phyloP scores from a whole-genome alignment of 2,888 invertebrate genomes.

The Subacronicta megacephala region DNA sequence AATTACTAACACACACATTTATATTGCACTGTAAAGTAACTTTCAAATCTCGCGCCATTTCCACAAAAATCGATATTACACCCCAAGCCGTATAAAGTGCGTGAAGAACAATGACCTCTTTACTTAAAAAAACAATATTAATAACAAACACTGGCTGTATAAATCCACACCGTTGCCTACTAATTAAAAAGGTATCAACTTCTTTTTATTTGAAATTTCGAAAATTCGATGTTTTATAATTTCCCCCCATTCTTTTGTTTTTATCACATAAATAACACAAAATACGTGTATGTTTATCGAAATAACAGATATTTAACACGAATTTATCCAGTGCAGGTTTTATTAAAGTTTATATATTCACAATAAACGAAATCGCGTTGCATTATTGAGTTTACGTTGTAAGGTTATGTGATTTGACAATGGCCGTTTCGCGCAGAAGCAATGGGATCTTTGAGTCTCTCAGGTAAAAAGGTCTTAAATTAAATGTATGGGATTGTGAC shows the following conservation, averaged over 20 bases:
- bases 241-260: constrained; percentile 40
- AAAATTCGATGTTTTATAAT: constrained; percentile 8
- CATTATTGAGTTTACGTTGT: constrained; percentile 67
- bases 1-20: constrained; percentile 6
- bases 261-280: constrained; percentile 34
- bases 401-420: constrained; percentile 82
- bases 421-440: constrained; percentile 81
- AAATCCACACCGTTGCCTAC: constrained; percentile 18
- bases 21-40: constrained; percentile 37
- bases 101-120: constrained; percentile 78
- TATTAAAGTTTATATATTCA: constrained; percentile 32
- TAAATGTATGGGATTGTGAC: constrained; percentile 52
- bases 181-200: constrained; percentile 46
- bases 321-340: constrained; percentile 15
- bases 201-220: constrained; percentile 30
- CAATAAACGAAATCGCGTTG: constrained; percentile 59
- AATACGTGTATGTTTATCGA: constrained; percentile 8
- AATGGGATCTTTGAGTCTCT: constrained; percentile 58
- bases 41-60: constrained; percentile 78
- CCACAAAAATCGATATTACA: constrained; percentile 80
- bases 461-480: constrained; percentile 68
- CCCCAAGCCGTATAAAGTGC: constrained; percentile 58
- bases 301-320: constrained; percentile 4
- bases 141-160: constrained; percentile 33
- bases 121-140: constrained; percentile 54